phyloP scores from a whole-genome alignment of 2,113 vertebrate genomes.

The Amia ocellicauda region DNA sequence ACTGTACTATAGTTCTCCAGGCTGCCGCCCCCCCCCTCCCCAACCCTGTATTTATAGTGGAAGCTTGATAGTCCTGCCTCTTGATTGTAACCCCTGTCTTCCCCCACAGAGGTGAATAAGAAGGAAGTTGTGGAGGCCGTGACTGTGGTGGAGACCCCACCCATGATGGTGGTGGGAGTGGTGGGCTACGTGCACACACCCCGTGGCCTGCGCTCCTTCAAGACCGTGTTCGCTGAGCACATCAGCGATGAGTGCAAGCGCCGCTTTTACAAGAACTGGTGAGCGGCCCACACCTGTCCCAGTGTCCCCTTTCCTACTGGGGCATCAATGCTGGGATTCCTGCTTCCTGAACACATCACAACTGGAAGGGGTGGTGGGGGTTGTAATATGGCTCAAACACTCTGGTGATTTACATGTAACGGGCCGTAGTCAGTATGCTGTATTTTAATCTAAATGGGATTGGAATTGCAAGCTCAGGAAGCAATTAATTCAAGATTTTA shows the following conservation, averaged over 20 bases:
- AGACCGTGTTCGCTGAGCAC: conserved; percentile 93
- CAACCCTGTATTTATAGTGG: too few species aligned
- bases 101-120: conserved; percentile 90
- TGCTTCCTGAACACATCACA: too few species aligned
- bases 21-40: not conserved
- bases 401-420: too few species aligned
- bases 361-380: conserved; percentile 7
- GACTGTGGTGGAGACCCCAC: conserved; percentile 90
- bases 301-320: too few species aligned
- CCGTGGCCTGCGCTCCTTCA: conserved; percentile 88
- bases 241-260: conserved; percentile 96
- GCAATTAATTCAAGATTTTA: too few species aligned
- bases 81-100: not conserved
- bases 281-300: conserved; percentile 28
- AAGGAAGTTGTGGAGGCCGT: conserved; percentile 97
- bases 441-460: too few species aligned
- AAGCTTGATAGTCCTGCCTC: too few species aligned
- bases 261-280: conserved; percentile 99
- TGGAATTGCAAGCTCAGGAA: too few species aligned
- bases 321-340: too few species aligned
- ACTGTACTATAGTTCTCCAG: too few species aligned
- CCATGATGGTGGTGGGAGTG: conserved; percentile 91
- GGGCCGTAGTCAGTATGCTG: too few species aligned
- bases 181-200: conserved; percentile 91
- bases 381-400: conserved; percentile 51